Evolutionary conservation across 2,113 vertebrate species (phyloP), one percentile per base, ranked within the genome.

Genomic region (Candoia aspera): DNA sequence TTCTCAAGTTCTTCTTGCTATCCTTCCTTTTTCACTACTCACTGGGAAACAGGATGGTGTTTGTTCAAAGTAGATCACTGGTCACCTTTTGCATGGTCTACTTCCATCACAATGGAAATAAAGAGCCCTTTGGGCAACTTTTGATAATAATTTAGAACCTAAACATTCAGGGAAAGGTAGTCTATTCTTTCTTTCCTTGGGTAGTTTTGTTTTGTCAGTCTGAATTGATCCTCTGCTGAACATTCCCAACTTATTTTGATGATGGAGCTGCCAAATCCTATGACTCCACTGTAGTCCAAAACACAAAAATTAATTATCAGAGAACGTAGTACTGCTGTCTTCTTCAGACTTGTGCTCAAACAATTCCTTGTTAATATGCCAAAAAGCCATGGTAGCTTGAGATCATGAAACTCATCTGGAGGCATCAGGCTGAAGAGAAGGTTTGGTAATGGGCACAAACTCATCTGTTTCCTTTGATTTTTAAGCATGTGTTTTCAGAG

Each of bases 91-190:
- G 13, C 13, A 87, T 91, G 79, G 1, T 84, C 58, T 59, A 53
- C 84, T 91, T 92, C 96, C 55, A 53, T 92, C 62, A 84, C 89
- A 64, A 87, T 33, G 12, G 26, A 90, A 84, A 64, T 62, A 89
- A 89, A 87, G 89, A 62, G 55, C 88, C 2, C 23, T 93, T 29
- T 54, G 89, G 90, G 64, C 42, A 49, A 59, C 29, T 54, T 92
- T 37, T 84, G 29, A 54, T 91, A 58, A 55, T 53, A 11, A 53
- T 93, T 94, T 93, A 55, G 0, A 1, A 60, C 3, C 62, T 29
- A 13, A 57, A 90, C 0, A 4, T 90, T 79, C 46, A 91, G 33
- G 49, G 49, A 49, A 49, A 83, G 92, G 19, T 92, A 49, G 83
- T 9, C 59, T 93, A n/a, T 57, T 89, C 6, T 0, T 94, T 83